Evolutionary conservation across 2,797 vertebrate genomes (phyloP).

Genomic region (Melanotaenia maccullochi): DNA sequence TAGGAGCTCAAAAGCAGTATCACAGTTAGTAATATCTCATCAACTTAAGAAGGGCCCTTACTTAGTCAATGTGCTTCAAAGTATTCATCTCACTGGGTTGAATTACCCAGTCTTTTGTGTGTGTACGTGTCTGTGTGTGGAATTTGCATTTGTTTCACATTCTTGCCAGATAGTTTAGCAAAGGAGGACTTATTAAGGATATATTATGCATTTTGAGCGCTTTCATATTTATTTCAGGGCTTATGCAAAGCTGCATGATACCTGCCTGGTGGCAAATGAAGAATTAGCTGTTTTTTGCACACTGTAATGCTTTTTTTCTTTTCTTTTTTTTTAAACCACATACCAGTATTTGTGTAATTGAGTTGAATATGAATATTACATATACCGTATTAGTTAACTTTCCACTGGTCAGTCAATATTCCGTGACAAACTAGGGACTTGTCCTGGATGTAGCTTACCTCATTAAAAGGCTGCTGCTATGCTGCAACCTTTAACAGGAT

Average conservation of each 20-base stretch:
- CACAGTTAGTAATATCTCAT: constrained; percentile 26
- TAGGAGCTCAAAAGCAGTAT: constrained; percentile 23
- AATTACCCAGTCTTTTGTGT: neutral
- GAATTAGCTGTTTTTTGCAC: neutral
- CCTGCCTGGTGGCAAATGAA: neutral
- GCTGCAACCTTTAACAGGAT: neutral
- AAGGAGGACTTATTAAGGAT: neutral
- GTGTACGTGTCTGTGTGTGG: constrained; percentile 4
- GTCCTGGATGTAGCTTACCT: neutral
- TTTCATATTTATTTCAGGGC: neutral
- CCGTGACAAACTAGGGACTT: neutral
- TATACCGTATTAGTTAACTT: neutral
- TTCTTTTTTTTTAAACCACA: too few species aligned
- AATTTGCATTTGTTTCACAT: neutral
- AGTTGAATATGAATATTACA: too few species aligned
- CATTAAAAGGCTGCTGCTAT: neutral
- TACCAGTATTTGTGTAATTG: too few species aligned
- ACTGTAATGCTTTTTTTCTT: too few species aligned
- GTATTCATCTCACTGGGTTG: neutral
- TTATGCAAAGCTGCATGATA: neutral
- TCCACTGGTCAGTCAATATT: neutral
- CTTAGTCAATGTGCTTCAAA: constrained; percentile 8
- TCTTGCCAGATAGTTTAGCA: neutral
- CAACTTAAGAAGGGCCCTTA: too few species aligned
- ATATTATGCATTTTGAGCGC: neutral